Evolutionary conservation across 2,797 vertebrate genomes (phyloP), one percentile per base, ranked within the genome.

Genomic region (Muscicapa striata): DNA sequence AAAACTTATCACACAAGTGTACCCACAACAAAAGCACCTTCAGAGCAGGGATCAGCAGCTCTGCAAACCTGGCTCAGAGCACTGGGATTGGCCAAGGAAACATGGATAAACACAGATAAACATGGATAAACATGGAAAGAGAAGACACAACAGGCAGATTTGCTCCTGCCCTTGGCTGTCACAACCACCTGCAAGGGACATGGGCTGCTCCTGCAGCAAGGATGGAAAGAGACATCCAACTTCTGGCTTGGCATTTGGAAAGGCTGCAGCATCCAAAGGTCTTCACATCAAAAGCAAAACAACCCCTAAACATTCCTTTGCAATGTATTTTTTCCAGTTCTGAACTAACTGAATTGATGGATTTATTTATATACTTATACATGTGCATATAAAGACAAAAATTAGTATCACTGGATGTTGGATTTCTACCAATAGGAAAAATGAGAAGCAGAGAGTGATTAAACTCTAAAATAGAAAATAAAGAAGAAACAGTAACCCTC

Each of bases 21-120:
- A 66, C 77, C 73, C 90, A 91, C 77, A 88, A 67, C 66, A 86
- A 83, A 90, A 87, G 8, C 87, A 83, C 90, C 84, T 87, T 59
- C 87, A 46, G 68, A 73, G 3, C 63, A 51, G 49, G 32, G 55
- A 68, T 40, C 38, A 26, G 10, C 2, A 7, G 91, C 4, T 8
- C 66, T 77, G 76, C 34, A 30, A 21, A 22, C 5, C 76, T 26
- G 66, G 55, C 75, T 57, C 55, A 32, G 34, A 2, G 15, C 17
- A 29, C 43, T 9, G 34, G 27, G 59, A 23, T 0, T 36, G 34
- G 21, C 55, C 70, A 54, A 79, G 64, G 70, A 61, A 79, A 79
- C 5, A 13, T 0, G 79, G 88, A 82, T 82, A 89, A 92, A 68
- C 55, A 12, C 1, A 4, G 82, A 2, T 5, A 61, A 82, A 78